These are phyloP conservation scores for Acrobasis consociella DNA, from an alignment of 2,888 invertebrate genomes.

Conservation along the genomic window DNA sequence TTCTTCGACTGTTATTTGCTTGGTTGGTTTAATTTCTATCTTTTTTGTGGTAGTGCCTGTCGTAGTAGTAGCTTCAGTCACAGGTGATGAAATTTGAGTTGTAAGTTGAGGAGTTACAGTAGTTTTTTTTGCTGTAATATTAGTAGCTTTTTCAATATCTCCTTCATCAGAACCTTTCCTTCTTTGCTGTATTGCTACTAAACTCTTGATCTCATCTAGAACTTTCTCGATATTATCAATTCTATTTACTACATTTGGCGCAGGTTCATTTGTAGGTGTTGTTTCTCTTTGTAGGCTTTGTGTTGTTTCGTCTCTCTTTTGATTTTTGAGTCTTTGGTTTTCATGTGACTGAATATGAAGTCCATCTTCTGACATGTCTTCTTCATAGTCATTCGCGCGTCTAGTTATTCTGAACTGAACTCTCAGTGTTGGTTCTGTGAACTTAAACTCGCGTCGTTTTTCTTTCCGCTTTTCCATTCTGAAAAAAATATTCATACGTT, in stretches of 20 bases:
- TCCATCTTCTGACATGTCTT: neutral
- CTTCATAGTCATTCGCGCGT: neutral
- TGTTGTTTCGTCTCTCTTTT: neutral
- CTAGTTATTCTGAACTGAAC: neutral
- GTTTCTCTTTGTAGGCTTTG: no score
- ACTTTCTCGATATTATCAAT: constrained; percentile 7
- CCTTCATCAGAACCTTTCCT: neutral
- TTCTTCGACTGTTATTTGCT: neutral
- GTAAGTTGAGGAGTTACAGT: neutral
- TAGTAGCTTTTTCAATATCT: no score
- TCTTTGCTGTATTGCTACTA: neutral
- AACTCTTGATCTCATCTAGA: neutral
- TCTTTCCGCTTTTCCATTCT: neutral
- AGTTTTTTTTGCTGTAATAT: neutral
- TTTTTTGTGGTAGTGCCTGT: neutral
- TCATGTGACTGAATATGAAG: neutral
- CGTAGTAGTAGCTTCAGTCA: neutral
- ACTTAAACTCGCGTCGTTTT: neutral
- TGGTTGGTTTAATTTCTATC: neutral
- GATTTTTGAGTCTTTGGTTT: neutral
- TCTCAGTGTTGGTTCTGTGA: neutral
- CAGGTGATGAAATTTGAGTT: neutral
- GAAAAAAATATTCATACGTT: neutral
- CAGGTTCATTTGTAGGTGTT: neutral
- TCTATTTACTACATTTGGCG: neutral